These are phyloP conservation scores for Parnassius glacialis DNA, from an alignment of 2,888 invertebrate genomes.

Conservation along the genomic window DNA sequence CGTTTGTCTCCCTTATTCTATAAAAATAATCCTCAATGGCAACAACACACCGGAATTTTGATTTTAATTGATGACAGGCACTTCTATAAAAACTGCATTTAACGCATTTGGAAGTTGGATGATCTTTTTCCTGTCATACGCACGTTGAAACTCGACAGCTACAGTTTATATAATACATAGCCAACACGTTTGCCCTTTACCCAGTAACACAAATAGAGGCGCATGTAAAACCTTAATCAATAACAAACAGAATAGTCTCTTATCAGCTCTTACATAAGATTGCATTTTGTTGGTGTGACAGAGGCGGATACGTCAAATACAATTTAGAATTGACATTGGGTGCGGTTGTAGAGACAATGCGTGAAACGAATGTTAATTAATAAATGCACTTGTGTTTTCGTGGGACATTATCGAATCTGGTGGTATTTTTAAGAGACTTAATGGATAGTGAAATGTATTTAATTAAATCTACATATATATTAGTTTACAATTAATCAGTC, in stretches of 20 bases:
- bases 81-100: too few species aligned
- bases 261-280: slow-evolving; percentile 37
- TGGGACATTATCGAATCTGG: neutral
- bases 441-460: neutral
- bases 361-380: slow-evolving; percentile 59
- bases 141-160: neutral
- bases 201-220: slow-evolving; percentile 67
- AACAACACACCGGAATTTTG: too few species aligned
- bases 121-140: neutral
- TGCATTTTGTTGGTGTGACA: slow-evolving; percentile 34
- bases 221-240: slow-evolving; percentile 50
- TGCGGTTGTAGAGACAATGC: slow-evolving; percentile 51
- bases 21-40: too few species aligned
- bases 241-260: slow-evolving; percentile 40
- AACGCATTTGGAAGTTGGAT: too few species aligned
- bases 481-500: too few species aligned
- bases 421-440: neutral
- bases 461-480: too few species aligned
- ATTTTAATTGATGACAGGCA: too few species aligned
- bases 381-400: slow-evolving; percentile 33
- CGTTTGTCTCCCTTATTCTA: too few species aligned
- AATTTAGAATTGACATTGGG: slow-evolving; percentile 67
- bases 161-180: slow-evolving; percentile 11
- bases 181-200: slow-evolving; percentile 68
- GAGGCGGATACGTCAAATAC: slow-evolving; percentile 41